Percentiles rank a stretch among this genome's conserved stretches.
These are phyloP conservation scores for Sinocyclocheilus maitianheensis DNA, from an alignment of 2,113 vertebrate species.

Conservation along the genomic window DNA sequence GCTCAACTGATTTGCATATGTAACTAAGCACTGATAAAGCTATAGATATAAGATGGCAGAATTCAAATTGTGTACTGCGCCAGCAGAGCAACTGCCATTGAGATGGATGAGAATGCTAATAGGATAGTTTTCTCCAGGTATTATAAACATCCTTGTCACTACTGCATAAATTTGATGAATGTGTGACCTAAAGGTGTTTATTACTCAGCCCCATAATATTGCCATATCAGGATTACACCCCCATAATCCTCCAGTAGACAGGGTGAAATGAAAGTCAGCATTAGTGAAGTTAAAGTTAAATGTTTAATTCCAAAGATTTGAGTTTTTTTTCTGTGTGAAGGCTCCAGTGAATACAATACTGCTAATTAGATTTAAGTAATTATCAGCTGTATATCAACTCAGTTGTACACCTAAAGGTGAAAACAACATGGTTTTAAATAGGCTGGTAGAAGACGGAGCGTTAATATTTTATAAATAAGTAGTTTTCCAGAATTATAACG, in stretches of 20 bases:
- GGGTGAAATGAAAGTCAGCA: conserved; percentile 18
- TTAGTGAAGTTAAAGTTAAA: background rate
- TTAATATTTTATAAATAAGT: background rate
- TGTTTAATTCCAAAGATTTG: background rate
- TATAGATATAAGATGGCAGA: too few species aligned
- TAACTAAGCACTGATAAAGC: too few species aligned
- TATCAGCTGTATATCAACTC: background rate
- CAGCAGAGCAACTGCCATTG: background rate
- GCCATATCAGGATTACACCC: background rate
- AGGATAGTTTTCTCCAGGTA: background rate
- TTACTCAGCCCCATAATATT: background rate
- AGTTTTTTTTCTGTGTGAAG: background rate
- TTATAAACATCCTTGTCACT: background rate
- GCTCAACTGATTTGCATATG: too few species aligned
- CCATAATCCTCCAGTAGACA: background rate
- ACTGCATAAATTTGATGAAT: conserved; percentile 5
- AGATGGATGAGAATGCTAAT: background rate
- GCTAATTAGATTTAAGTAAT: background rate
- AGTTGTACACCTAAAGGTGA: background rate
- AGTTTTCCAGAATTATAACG: background rate
- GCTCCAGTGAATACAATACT: background rate
- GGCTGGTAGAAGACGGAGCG: background rate
- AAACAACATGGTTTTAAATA: background rate
- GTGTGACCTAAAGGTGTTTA: conserved; percentile 17
- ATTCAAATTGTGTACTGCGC: background rate